A percentile compares a stretch with the other conserved stretches of the same genome.
These are phyloP conservation scores for Calameuta filiformis DNA, from an alignment of 2,888 invertebrate species.

Conservation along the genomic window DNA sequence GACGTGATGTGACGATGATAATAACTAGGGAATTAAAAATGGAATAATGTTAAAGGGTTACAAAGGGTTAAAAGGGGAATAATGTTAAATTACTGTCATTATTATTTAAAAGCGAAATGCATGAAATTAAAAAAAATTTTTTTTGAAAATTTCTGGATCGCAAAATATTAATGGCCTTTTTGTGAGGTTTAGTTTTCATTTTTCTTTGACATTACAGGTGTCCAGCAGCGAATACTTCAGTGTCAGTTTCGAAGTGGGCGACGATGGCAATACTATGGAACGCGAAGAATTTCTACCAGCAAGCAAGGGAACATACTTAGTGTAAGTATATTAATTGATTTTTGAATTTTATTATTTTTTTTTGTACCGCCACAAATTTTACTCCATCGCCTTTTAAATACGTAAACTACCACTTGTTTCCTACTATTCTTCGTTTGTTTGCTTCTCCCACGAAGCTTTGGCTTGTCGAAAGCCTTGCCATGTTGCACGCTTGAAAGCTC, in stretches of 20 bases:
- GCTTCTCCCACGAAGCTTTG: not conserved
- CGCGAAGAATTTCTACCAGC: constrained; percentile 76
- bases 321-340: constrained; percentile 68
- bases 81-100: no score
- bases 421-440: not conserved
- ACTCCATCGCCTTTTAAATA: not conserved
- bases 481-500: not conserved
- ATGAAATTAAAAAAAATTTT: no score
- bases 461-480: no score
- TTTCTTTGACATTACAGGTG: constrained; percentile 67
- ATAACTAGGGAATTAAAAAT: no score
- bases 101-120: no score
- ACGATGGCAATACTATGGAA: constrained; percentile 68
- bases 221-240: constrained; percentile 81
- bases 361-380: not conserved
- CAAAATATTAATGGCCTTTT: no score
- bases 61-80: no score
- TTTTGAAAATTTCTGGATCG: no score
- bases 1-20: no score
- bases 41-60: no score
- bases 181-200: no score
- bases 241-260: constrained; percentile 75
- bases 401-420: not conserved
- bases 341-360: not conserved
- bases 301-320: constrained; percentile 73